phyloP scores from a whole-genome alignment of 2,113 vertebrate species.

The Falco punctatus region DNA sequence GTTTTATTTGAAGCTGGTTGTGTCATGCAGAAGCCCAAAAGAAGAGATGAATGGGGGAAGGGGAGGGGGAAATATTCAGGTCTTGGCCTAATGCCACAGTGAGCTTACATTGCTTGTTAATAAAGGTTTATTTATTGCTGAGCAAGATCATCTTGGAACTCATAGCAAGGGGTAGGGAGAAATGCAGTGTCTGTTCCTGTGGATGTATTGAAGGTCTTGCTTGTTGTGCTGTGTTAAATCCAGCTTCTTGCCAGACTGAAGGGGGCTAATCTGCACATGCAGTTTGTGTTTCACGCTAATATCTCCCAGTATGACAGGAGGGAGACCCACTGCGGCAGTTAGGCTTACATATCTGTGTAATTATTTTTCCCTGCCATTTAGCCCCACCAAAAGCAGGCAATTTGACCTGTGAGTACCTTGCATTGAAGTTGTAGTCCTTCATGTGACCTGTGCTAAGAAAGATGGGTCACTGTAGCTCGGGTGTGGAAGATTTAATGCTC shows the following conservation, averaged over 20 bases:
- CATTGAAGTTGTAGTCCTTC: not conserved
- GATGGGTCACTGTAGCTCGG: not conserved
- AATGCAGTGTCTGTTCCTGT: not conserved
- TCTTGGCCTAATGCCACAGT: not conserved
- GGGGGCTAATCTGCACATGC: not conserved
- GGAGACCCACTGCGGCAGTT: not conserved
- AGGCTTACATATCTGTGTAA: not conserved
- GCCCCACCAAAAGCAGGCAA: not conserved
- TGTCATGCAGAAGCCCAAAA: not conserved
- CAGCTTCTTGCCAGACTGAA: not conserved
- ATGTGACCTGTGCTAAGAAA: not conserved
- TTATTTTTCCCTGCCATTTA: not conserved
- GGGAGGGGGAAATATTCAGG: not conserved
- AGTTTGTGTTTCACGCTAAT: not conserved
- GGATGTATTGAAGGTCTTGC: not conserved
- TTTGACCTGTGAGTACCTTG: not conserved
- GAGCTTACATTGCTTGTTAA: not conserved
- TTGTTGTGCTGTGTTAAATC: not conserved
- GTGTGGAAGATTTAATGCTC: conserved; percentile 17
- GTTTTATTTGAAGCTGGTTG: not conserved
- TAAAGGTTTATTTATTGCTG: not conserved
- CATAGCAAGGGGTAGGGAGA: not conserved
- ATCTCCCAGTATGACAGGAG: not conserved
- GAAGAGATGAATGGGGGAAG: not conserved
- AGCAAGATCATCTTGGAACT: not conserved